Base-by-base conservation (phyloP, 2,888 invertebrate species). In the Epistrophe grossulariae region DNA sequence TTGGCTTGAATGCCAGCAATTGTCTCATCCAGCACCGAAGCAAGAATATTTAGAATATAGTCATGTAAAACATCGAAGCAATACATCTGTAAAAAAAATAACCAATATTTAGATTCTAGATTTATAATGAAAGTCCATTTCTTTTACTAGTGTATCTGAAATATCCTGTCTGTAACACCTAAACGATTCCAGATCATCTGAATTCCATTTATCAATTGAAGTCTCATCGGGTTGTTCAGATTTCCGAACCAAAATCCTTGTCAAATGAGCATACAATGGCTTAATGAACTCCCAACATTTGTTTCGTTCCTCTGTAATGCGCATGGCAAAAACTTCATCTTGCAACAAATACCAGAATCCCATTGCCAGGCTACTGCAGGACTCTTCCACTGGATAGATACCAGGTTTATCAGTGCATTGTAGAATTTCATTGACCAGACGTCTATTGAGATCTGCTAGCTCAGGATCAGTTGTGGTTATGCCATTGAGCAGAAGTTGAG, bases 271-370 rank as follows among this genome's bases (percentile, higher is more conserved):
- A 93, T 97, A 98, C 87, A 98, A 94, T 0, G 97, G 97, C 88
- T 95, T 95, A 90, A 98, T 94, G 87, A 94, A 92, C 68, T 94
- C 93, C 89, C 91, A 91, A 79, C 92, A 92, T 77, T 92, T 91
- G 10, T 89, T 89, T 76, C 91, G 91, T 31, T 91, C 90, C 59
- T 92, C 91, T 28, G 90, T 90, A 24, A 89, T 89, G 31, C 88
- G 90, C 90, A 92, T 91, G 43, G 92, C 91, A 77, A 92, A 91
- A 7, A 92, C 92, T 89, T 92, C 92, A 83, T 92, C 92, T 66
- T 98, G 98, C 72, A 98, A 93, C 77, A 96, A 95, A 91, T 97
- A 98, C 98, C 98, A 98, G 92, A 98, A 97, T 4, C 97, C 96
- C 93, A 98, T 96, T 0, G 97, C 95, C 88, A 98, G 94, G 82